Evolutionary conservation across 2,888 invertebrate species (phyloP).

Genomic region (Pristionchus arcanus): DNA sequence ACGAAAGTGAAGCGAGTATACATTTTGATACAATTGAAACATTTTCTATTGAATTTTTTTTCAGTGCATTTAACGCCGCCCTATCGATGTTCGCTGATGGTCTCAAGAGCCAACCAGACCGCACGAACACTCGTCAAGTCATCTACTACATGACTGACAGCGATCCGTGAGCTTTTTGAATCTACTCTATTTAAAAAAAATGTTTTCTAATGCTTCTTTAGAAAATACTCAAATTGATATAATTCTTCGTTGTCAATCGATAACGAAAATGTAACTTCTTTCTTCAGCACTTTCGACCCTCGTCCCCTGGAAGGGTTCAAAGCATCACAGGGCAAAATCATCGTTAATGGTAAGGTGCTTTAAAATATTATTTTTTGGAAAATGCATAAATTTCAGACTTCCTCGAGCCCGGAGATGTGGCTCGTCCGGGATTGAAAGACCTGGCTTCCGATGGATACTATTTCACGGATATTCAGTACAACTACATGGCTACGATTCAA

Average conservation of each 20-base stretch:
- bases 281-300: not conserved
- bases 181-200: too few relatives aligned
- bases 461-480: not conserved
- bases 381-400: not conserved
- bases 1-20: too few relatives aligned
- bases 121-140: not conserved
- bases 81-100: not conserved
- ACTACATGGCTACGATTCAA: not conserved
- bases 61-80: not conserved
- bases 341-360: not conserved
- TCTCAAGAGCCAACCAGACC: not conserved
- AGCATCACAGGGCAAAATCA: not conserved
- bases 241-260: too few relatives aligned
- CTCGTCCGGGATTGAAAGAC: not conserved
- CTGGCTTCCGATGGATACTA: conserved; percentile 12
- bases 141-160: conserved; percentile 11
- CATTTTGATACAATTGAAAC: too few relatives aligned
- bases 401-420: not conserved
- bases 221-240: too few relatives aligned
- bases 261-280: not conserved
- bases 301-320: not conserved
- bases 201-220: too few relatives aligned
- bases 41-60: not conserved
- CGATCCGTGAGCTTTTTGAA: not conserved
- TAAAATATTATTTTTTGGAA: not conserved